phyloP scores from a whole-genome alignment of 2,113 vertebrate genomes.

The Pterophyllum scalare region DNA sequence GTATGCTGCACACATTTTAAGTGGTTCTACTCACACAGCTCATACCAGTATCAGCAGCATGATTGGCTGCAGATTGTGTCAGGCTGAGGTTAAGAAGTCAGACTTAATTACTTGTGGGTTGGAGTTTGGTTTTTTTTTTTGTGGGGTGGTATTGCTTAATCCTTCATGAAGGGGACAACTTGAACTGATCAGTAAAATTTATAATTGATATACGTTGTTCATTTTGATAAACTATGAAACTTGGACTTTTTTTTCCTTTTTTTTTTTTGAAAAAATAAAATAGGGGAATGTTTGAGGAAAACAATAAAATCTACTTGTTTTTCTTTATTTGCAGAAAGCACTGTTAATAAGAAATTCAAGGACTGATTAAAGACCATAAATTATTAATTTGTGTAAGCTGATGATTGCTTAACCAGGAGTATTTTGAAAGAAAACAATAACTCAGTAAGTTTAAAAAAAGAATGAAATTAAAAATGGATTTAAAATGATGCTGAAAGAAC shows the following conservation, averaged over 20 bases:
- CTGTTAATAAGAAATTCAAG: not conserved
- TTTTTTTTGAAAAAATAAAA: no score
- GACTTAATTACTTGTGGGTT: not conserved
- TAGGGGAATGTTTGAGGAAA: no score
- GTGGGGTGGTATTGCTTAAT: not conserved
- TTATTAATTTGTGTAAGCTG: no score
- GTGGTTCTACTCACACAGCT: not conserved
- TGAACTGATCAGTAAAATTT: no score
- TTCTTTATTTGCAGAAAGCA: not conserved
- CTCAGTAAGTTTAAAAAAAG: not conserved
- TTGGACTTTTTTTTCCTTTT: no score
- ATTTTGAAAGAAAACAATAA: not conserved
- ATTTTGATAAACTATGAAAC: no score
- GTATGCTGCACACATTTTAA: not conserved
- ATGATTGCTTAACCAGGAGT: no score
- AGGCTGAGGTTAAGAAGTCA: slow-evolving; percentile 1
- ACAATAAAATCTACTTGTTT: no score
- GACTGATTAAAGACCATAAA: not conserved
- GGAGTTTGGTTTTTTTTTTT: not conserved
- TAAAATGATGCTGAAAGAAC: not conserved
- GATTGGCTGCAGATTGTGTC: not conserved
- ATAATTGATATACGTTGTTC: no score
- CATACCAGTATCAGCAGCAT: not conserved
- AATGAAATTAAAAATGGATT: not conserved
- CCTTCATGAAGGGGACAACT: no score